Conservation (phyloP, 35 echinoderm and acorn worm genomes). For the Lytechinus pictus region DNA sequence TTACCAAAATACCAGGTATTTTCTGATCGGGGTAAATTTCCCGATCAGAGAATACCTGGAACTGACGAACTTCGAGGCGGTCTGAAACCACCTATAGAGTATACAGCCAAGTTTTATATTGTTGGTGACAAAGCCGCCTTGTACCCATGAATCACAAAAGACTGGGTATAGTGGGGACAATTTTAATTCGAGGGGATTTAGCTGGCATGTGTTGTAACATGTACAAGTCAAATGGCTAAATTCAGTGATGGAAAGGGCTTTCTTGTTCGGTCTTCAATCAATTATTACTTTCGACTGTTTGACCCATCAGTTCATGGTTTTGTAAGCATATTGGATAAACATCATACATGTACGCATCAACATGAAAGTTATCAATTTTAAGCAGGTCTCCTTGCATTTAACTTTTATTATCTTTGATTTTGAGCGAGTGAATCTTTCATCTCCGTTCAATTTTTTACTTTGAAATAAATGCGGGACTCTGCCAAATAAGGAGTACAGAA, state of each 20-base stretch:
- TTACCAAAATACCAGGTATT: too few species aligned
- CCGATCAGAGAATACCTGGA: too few species aligned
- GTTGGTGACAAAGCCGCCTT: not conserved
- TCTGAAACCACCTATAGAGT: too few species aligned
- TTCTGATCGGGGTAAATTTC: too few species aligned
- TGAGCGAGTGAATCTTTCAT: too few species aligned
- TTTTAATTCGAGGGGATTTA: not conserved
- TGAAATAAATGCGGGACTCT: not conserved
- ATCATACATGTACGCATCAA: not conserved
- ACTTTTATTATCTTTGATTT: too few species aligned
- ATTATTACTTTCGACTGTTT: too few species aligned
- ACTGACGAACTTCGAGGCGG: too few species aligned
- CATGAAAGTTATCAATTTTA: not conserved
- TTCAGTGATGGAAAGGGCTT: too few species aligned
- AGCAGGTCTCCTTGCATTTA: not conserved
- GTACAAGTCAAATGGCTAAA: not conserved
- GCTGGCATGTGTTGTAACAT: conserved; percentile 9
- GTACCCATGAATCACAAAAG: not conserved
- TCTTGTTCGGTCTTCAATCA: too few species aligned
- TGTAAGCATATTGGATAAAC: too few species aligned
- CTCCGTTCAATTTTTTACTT: not conserved
- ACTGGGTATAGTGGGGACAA: not conserved
- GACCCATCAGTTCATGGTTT: too few species aligned
- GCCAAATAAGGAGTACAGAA: not conserved
- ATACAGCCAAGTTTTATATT: not conserved